Evolutionary conservation across 2,113 vertebrate genomes (phyloP).

Genomic region (Rhegmatorhina hoffmannsi): DNA sequence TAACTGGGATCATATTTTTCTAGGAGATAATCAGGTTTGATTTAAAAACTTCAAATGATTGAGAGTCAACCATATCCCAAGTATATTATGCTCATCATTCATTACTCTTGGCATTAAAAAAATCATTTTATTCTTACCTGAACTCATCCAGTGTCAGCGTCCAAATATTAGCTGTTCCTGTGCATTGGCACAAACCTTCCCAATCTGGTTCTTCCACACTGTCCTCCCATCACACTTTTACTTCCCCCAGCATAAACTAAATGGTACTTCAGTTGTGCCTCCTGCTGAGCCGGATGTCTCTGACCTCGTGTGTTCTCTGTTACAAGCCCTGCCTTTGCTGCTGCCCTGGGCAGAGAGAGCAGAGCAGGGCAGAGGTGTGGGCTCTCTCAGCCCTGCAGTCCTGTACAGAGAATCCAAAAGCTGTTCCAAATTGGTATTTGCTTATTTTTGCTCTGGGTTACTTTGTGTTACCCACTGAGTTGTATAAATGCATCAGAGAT

Average conservation of each 20-base stretch:
- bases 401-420: neutral
- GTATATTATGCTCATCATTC: slow-evolving; percentile 40
- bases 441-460: neutral
- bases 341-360: neutral
- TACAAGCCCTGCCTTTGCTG: neutral
- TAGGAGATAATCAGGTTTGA: slow-evolving; percentile 55
- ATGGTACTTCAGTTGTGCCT: neutral
- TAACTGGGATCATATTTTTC: slow-evolving; percentile 50
- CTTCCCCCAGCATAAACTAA: neutral
- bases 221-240: neutral
- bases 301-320: neutral
- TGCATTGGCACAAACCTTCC: neutral
- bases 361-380: neutral
- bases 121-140: slow-evolving; percentile 17
- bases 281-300: neutral
- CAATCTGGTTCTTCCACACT: neutral
- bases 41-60: slow-evolving; percentile 64
- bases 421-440: neutral
- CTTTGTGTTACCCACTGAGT: neutral
- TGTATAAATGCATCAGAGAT: neutral
- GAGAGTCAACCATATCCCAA: slow-evolving; percentile 24
- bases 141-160: neutral
- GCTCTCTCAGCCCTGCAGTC: neutral
- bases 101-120: slow-evolving; percentile 27
- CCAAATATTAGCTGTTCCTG: neutral